Evolutionary conservation across 1,140 invertebrate genomes (phyloP).

Genomic region (Drosophila jambulina): DNA sequence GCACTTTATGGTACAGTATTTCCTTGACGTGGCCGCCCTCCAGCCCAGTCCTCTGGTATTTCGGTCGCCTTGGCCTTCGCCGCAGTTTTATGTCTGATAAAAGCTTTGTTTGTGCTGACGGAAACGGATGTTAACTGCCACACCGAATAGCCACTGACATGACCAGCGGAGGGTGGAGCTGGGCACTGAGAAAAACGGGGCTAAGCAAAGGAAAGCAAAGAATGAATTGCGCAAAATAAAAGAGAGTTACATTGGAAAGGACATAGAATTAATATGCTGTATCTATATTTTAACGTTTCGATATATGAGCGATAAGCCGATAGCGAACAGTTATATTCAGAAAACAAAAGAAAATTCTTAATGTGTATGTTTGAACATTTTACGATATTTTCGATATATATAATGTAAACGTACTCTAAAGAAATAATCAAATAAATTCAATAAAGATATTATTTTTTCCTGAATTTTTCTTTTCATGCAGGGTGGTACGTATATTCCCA

Average conservation of each 20-base stretch:
- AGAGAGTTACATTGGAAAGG: too few species aligned
- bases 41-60: background rate
- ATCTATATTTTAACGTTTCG: background rate
- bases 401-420: too few species aligned
- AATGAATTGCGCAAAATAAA: background rate
- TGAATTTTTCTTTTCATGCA: background rate
- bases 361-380: too few species aligned
- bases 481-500: background rate
- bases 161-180: slow-evolving; percentile 45
- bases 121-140: slow-evolving; percentile 80
- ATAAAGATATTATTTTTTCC: too few species aligned
- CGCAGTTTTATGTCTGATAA: slow-evolving; percentile 77
- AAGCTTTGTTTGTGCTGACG: slow-evolving; percentile 75
- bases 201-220: background rate
- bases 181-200: background rate
- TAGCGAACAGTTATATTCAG: too few species aligned
- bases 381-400: too few species aligned
- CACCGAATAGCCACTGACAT: slow-evolving; percentile 71
- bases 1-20: slow-evolving; percentile 45
- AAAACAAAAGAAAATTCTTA: too few species aligned
- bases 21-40: slow-evolving; percentile 43
- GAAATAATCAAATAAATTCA: too few species aligned
- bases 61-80: slow-evolving; percentile 17
- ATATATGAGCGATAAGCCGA: too few species aligned
- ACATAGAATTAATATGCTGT: too few species aligned